Evolutionary conservation across 2,888 invertebrate species (phyloP).

Genomic region (Tipula confusa): DNA sequence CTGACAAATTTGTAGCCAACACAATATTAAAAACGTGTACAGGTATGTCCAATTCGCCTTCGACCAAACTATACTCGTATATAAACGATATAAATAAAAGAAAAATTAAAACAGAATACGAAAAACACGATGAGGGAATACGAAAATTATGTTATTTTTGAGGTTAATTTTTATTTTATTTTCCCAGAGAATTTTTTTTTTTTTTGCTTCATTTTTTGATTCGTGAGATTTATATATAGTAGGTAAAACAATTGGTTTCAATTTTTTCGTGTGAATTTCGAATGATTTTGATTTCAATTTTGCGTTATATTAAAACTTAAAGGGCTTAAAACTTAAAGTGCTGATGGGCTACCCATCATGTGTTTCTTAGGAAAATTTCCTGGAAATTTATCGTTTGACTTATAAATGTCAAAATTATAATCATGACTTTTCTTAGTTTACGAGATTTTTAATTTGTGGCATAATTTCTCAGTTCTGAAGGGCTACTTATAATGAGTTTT

Average conservation of each 20-base stretch:
- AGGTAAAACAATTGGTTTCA: not conserved
- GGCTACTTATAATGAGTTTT: too few relatives aligned
- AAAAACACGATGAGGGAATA: not conserved
- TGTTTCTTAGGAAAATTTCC: too few relatives aligned
- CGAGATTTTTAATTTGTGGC: too few relatives aligned
- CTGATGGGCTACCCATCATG: too few relatives aligned
- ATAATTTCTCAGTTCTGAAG: too few relatives aligned
- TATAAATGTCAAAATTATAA: too few relatives aligned
- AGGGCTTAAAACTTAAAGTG: too few relatives aligned
- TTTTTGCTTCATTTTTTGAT: not conserved
- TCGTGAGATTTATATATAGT: constrained; percentile 15
- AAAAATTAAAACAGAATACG: not conserved
- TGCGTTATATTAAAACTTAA: too few relatives aligned
- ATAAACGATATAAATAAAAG: not conserved
- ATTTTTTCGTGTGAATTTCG: not conserved
- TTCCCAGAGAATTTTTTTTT: not conserved
- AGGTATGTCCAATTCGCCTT: not conserved
- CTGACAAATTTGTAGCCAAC: not conserved
- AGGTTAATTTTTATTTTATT: constrained; percentile 9
- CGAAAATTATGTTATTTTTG: not conserved
- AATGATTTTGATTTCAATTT: too few relatives aligned
- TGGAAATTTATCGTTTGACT: too few relatives aligned
- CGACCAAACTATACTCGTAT: too few relatives aligned
- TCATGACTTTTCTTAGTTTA: too few relatives aligned
- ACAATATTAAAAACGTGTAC: not conserved